A percentile compares a stretch with the other conserved stretches of the same genome.
These are phyloP conservation scores for Phoebastria nigripes DNA, from an alignment of 2,797 vertebrate genomes.

Conservation along the genomic window DNA sequence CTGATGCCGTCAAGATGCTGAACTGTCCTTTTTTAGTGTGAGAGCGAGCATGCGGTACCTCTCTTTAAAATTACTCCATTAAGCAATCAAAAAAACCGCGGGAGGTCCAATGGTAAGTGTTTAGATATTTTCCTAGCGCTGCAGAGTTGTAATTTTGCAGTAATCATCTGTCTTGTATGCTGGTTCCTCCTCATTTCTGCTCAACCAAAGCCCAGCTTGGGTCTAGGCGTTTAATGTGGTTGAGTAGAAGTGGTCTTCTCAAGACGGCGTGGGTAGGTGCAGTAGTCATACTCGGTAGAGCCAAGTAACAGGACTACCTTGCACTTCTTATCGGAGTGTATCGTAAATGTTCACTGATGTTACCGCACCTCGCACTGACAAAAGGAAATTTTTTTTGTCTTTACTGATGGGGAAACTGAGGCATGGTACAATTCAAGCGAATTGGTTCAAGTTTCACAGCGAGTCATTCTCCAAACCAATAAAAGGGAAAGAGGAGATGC, in stretches of 20 bases:
- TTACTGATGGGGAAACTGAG: conserved; percentile 10
- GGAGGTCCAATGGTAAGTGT: neutral
- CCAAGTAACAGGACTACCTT: neutral
- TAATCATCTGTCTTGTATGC: accelerated
- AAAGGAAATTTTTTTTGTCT: neutral
- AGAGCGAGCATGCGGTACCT: neutral
- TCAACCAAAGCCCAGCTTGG: neutral
- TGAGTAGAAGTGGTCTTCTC: neutral
- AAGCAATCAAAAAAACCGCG: neutral
- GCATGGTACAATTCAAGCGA: neutral
- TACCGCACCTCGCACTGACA: neutral
- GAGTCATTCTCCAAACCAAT: neutral
- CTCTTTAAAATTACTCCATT: neutral
- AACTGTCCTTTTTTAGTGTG: neutral
- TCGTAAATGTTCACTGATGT: neutral
- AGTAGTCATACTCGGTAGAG: neutral
- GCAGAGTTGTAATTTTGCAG: neutral
- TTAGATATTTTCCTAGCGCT: neutral
- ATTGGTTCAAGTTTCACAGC: neutral
- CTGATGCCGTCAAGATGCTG: neutral
- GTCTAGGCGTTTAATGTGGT: neutral
- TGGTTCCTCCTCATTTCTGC: neutral
- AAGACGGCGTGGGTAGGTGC: accelerated
- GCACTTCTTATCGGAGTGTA: neutral
- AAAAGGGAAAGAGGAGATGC: neutral